Conservation (phyloP, 2,888 invertebrate genomes). For the Eupithecia exiguata region DNA sequence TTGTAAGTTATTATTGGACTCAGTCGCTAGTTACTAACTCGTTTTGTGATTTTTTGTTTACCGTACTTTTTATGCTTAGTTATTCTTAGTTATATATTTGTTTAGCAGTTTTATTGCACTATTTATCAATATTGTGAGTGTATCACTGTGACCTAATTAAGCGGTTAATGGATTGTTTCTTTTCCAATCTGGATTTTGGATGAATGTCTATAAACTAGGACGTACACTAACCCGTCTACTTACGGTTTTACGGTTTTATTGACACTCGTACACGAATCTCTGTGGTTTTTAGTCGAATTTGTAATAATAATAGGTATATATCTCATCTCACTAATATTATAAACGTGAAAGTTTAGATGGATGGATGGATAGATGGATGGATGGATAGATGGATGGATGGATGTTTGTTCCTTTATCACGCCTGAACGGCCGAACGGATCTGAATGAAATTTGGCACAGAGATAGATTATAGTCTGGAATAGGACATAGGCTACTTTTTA, state of each 20-base stretch:
- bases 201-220: not conserved
- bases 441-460: no score
- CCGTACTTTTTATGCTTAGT: not conserved
- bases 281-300: not conserved
- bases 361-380: no score
- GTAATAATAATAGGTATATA: no score
- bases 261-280: not conserved
- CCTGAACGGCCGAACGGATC: no score
- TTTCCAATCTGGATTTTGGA: not conserved
- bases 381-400: no score
- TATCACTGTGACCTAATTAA: not conserved
- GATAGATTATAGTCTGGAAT: no score
- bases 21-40: not conserved
- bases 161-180: not conserved
- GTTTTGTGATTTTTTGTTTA: not conserved
- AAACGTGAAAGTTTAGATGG: no score
- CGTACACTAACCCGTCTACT: not conserved
- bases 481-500: no score
- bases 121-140: not conserved
- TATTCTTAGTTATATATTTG: not conserved
- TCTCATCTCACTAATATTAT: no score
- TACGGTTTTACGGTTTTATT: not conserved
- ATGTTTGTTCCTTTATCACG: no score
- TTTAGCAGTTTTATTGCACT: not conserved
- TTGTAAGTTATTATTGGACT: conserved; percentile 1